Conservation (phyloP, 2,113 vertebrate genomes). For the Podarcis muralis region DNA sequence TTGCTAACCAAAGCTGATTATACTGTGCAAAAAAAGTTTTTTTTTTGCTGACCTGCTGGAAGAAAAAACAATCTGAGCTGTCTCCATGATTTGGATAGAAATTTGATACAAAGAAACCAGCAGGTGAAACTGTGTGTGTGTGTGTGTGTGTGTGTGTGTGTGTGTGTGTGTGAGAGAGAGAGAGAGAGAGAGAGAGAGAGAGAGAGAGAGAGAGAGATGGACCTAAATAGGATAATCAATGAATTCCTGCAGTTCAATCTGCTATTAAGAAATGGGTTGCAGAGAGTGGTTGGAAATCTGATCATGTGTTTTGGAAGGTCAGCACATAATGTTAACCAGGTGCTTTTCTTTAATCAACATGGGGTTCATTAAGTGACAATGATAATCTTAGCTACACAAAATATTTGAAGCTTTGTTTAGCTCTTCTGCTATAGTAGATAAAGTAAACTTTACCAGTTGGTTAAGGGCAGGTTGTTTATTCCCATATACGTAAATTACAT, state of each 20-base stretch:
- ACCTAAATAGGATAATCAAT: neutral
- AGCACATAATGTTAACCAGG: neutral
- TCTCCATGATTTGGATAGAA: neutral
- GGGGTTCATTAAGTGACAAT: neutral
- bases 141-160: neutral
- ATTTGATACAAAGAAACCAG: neutral
- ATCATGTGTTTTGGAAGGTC: neutral
- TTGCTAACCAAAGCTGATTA: neutral
- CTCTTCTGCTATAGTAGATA: constrained; percentile 17
- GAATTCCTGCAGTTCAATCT: neutral
- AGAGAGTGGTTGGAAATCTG: neutral
- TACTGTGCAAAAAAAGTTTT: no score
- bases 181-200: no score
- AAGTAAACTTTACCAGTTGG: neutral
- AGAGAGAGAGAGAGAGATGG: no score
- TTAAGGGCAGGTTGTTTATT: neutral
- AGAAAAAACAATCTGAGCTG: neutral
- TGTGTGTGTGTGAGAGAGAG: no score
- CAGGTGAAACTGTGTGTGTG: neutral
- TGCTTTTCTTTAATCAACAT: neutral
- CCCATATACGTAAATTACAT: neutral
- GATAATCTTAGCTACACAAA: neutral
- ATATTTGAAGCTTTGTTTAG: fast-evolving
- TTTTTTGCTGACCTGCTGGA: neutral
- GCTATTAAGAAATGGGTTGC: neutral